phyloP scores from a whole-genome alignment of 2,888 invertebrate species.

The Leucozona laternaria region DNA sequence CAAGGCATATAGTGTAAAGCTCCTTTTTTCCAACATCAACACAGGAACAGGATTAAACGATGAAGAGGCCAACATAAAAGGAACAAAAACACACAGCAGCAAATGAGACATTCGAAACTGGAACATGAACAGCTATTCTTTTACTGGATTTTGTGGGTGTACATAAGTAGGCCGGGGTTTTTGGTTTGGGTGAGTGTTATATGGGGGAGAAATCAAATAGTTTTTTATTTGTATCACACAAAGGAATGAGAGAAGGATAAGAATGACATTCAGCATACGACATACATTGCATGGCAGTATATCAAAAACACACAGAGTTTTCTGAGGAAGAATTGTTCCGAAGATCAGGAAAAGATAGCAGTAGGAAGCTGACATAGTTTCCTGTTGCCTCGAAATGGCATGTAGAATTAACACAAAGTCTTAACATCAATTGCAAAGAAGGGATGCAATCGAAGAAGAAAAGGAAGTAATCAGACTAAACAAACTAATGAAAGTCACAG shows the following conservation, averaged over 20 bases:
- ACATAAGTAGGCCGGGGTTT: neutral
- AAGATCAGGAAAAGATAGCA: conserved; percentile 42
- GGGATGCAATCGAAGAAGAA: neutral
- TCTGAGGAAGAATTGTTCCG: conserved; percentile 26
- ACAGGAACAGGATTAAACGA: conserved; percentile 61
- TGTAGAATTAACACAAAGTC: neutral
- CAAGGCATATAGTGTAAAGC: conserved; percentile 64
- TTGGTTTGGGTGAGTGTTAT: conserved; percentile 29
- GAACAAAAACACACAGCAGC: conserved; percentile 38
- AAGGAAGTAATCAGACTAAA: neutral
- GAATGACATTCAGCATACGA: conserved; percentile 58
- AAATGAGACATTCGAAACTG: conserved; percentile 73
- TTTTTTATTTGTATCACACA: conserved; percentile 34
- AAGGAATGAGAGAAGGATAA: conserved; percentile 35
- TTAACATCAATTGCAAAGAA: neutral
- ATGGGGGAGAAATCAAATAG: conserved; percentile 45
- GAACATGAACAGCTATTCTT: conserved; percentile 71
- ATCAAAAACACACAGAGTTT: conserved; percentile 50
- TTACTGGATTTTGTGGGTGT: conserved; percentile 42
- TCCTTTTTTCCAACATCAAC: conserved; percentile 54
- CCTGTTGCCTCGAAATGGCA: conserved; percentile 31
- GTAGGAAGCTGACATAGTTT: conserved; percentile 18
- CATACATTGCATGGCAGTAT: conserved; percentile 52
- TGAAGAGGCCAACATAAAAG: conserved; percentile 62
- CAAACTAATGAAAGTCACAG: neutral